A percentile compares a stretch with the other conserved stretches of the same genome.
These are phyloP conservation scores for Bombus superbus DNA, from an alignment of 1,140 invertebrate species.

Conservation along the genomic window DNA sequence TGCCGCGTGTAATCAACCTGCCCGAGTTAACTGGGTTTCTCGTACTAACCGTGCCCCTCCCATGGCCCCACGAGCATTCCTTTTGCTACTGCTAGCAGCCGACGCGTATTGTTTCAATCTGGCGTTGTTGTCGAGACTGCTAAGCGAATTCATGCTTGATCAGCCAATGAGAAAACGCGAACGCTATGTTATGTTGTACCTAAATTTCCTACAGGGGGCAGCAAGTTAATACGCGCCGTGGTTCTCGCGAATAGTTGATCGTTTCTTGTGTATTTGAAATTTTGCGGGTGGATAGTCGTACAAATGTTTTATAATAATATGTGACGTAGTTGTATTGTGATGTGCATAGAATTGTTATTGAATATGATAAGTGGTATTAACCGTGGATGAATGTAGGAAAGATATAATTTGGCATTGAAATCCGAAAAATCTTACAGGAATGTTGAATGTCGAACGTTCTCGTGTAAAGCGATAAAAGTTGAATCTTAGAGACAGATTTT, in stretches of 20 bases:
- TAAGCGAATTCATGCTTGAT: conserved; percentile 49
- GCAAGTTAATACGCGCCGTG: background rate
- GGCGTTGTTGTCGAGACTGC: conserved; percentile 26
- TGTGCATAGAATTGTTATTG: background rate
- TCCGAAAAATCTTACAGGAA: background rate
- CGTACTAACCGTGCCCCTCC: conserved; percentile 12
- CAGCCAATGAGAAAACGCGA: conserved; percentile 49
- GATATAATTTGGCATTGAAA: background rate
- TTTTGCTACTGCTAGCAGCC: conserved; percentile 31
- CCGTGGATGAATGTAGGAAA: too few relatives aligned
- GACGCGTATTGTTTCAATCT: conserved; percentile 63
- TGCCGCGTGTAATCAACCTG: conserved; percentile 71
- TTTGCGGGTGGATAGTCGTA: background rate
- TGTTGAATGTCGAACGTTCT: background rate
- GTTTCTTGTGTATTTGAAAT: background rate
- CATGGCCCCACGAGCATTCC: background rate
- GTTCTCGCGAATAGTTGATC: background rate
- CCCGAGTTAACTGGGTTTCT: conserved; percentile 66
- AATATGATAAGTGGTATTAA: background rate
- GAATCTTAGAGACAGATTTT: background rate
- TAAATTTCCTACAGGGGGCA: background rate
- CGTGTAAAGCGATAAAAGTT: background rate
- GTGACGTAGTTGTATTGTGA: background rate
- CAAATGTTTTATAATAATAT: background rate
- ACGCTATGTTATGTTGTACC: background rate